These are phyloP conservation scores for Aphodius granarius DNA, from an alignment of 2,888 invertebrate species.

Conservation along the genomic window DNA sequence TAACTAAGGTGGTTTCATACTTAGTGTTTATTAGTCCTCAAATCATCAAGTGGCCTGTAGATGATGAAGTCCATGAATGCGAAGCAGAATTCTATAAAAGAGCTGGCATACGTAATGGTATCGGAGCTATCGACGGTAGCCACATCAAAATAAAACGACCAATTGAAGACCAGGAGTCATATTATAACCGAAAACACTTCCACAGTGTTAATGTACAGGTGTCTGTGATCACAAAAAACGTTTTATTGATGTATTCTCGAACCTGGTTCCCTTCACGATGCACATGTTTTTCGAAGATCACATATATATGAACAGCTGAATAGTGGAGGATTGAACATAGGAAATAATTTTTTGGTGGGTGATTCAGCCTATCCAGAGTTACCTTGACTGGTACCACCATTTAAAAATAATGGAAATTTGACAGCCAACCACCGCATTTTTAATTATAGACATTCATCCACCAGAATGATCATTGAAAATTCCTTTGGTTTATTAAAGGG, in stretches of 20 bases:
- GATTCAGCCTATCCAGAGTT: constrained; percentile 33
- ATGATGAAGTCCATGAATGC: neutral
- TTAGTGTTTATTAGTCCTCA: neutral
- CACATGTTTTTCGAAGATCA: constrained; percentile 31
- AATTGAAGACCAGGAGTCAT: constrained; percentile 13
- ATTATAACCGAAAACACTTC: constrained; percentile 20
- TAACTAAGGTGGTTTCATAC: neutral
- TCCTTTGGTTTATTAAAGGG: constrained; percentile 33
- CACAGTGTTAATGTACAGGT: constrained; percentile 15
- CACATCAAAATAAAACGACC: constrained; percentile 22
- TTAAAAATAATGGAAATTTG: constrained; percentile 27
- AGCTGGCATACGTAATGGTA: neutral
- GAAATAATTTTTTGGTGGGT: constrained; percentile 30
- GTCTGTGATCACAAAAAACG: constrained; percentile 14
- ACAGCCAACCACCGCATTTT: constrained; percentile 20
- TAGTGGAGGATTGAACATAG: constrained; percentile 23
- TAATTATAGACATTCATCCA: constrained; percentile 29
- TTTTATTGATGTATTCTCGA: constrained; percentile 27
- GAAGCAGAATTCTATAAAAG: neutral
- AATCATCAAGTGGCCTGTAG: neutral
- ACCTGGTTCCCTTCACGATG: constrained; percentile 30
- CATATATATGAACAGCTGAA: constrained; percentile 20
- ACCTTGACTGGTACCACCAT: constrained; percentile 29
- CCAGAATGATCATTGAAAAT: constrained; percentile 28
- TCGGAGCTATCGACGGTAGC: constrained; percentile 18